Conservation (phyloP, 92 coral and sea anemone species). For the Scolanthus callimorphus region DNA sequence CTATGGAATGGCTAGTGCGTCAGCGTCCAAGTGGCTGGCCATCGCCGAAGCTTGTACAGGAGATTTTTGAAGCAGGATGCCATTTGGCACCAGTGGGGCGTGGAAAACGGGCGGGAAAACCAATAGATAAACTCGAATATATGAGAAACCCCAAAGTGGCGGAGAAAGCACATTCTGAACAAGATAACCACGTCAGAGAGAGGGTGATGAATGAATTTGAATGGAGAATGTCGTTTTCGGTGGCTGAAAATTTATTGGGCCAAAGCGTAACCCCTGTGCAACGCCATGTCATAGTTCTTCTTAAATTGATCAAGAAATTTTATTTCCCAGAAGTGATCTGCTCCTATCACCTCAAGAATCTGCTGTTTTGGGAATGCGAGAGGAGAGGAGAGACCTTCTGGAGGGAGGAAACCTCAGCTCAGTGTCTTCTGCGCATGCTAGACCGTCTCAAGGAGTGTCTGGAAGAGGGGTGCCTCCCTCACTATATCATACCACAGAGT, state of each 20-base stretch:
- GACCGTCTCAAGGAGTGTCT: constrained; percentile 74
- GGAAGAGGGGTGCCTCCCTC: constrained; percentile 45
- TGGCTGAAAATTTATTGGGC: constrained; percentile 80
- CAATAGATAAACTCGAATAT: constrained; percentile 39
- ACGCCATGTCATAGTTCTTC: constrained; percentile 58
- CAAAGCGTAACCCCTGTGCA: constrained; percentile 72
- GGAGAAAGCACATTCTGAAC: not conserved
- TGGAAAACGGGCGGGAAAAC: constrained; percentile 56
- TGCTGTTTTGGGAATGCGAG: constrained; percentile 79
- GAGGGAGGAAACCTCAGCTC: constrained; percentile 65
- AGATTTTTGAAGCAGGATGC: constrained; percentile 68
- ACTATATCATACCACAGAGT: constrained; percentile 68
- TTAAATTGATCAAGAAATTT: constrained; percentile 62
- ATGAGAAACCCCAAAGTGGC: constrained; percentile 23
- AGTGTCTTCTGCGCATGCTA: constrained; percentile 49
- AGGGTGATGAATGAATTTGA: constrained; percentile 65
- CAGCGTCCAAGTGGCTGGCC: constrained; percentile 74
- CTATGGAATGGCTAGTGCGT: constrained; percentile 83
- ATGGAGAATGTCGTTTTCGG: constrained; percentile 74
- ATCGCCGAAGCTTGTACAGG: constrained; percentile 65
- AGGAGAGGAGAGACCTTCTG: constrained; percentile 40
- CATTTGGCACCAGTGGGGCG: constrained; percentile 79
- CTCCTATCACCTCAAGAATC: constrained; percentile 61
- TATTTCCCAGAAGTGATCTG: constrained; percentile 60
- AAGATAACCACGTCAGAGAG: not conserved